A percentile compares a stretch with the other conserved stretches of the same genome.
Evolutionary conservation across 1,140 invertebrate genomes (phyloP).

Genomic region (Cydia pomonella): DNA sequence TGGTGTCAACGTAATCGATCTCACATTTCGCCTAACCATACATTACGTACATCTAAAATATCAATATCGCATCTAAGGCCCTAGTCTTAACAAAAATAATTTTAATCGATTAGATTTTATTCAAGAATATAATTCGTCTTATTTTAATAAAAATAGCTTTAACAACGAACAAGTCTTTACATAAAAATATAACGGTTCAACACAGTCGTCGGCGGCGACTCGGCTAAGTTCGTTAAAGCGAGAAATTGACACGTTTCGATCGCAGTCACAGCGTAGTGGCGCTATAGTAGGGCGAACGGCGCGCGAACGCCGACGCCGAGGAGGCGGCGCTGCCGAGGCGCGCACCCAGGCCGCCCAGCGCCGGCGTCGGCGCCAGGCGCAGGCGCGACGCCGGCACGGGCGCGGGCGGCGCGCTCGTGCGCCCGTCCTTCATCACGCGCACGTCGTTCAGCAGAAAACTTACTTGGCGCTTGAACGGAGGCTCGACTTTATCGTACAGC

Average conservation of each 20-base stretch:
- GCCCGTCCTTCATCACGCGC: slow-evolving; percentile 86
- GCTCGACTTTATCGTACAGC: slow-evolving; percentile 84
- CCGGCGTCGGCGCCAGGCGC: slow-evolving; percentile 40
- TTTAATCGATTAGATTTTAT: slow-evolving; percentile 56
- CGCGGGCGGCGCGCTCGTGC: slow-evolving; percentile 68
- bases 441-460: slow-evolving; percentile 90
- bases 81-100: slow-evolving; percentile 76
- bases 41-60: slow-evolving; percentile 60
- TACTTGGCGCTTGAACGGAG: slow-evolving; percentile 89
- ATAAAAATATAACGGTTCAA: slow-evolving; percentile 73
- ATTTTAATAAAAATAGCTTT: slow-evolving; percentile 74
- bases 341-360: slow-evolving; percentile 42
- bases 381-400: slow-evolving; percentile 32
- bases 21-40: slow-evolving; percentile 67
- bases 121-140: slow-evolving; percentile 74
- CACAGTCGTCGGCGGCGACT: slow-evolving; percentile 61
- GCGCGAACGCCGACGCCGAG: slow-evolving; percentile 38
- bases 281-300: slow-evolving; percentile 58
- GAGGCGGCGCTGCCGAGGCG: slow-evolving; percentile 39
- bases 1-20: slow-evolving; percentile 65
- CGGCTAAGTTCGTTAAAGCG: slow-evolving; percentile 72
- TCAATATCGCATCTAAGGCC: slow-evolving; percentile 64
- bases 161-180: slow-evolving; percentile 73
- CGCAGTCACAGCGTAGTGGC: slow-evolving; percentile 72
- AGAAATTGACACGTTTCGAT: slow-evolving; percentile 69